Base-by-base conservation (phyloP, 2,888 invertebrate species). In the Drosophila anceps region DNA sequence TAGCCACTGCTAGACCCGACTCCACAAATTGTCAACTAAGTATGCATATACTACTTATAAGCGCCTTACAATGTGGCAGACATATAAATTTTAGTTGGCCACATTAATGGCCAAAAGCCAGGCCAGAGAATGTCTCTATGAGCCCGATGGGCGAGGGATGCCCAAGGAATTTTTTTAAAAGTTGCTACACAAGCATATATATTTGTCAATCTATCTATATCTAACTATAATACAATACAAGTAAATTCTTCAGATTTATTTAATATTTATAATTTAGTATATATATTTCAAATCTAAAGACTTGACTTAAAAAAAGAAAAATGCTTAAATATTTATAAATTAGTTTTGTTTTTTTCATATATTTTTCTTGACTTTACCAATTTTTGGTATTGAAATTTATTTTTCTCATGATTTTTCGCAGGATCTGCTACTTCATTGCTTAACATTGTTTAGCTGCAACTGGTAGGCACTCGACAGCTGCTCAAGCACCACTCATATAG, bases 11-110 rank as follows among this genome's bases (percentile, higher is more conserved):
- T 54, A 27, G 69, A 51, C 46, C 41, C 33, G 67, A 27, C 50
- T 64, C 73, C 70, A 85, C 80, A 90, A 88, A 88, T 85, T 88
- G 90, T 88, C 86, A 77, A 73, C 86, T 85, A 63, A 79, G 80
- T 80, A 79, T 82, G 79, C 79, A 82, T 86, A 64, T 86, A 64
- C 69, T 69, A 76, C 69, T 83, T 70, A 58, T 89, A 89, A 83
- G 87, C 84, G 54, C 69, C 79, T 83, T 89, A 89, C 81, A 76
- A 64, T 71, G 76, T 59, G 41, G 58, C 69, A 84, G 51, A 73
- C 82, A 84, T 87, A 84, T 89, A 87, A 81, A 89, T 84, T 90
- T 81, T 79, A 58, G 69, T 68, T 61, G 67, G 50, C 54, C 73
- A 72, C 65, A 63, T 79, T 82, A 88, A 90, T 83, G 80, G 65